A percentile compares a stretch with the other conserved stretches of the same genome.
phyloP scores from a whole-genome alignment of 2,113 vertebrate genomes.

The Datnioides undecimradiatus region DNA sequence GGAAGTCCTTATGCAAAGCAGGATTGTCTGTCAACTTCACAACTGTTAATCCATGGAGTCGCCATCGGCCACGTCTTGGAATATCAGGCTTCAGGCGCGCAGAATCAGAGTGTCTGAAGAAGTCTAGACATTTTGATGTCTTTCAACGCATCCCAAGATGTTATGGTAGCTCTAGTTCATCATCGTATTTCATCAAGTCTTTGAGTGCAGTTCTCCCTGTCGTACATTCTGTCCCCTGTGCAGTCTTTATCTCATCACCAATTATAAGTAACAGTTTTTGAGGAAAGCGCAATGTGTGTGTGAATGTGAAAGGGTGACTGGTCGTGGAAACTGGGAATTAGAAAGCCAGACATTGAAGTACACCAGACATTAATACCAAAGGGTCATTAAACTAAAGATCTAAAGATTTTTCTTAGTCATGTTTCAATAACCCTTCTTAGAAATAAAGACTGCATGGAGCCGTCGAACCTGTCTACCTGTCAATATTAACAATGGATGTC shows the following conservation, averaged over 20 bases:
- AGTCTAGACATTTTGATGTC: neutral
- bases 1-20: conserved; percentile 28
- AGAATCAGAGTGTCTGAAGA: neutral
- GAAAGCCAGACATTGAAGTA: conserved; percentile 5
- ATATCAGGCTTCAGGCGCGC: neutral
- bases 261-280: conserved; percentile 13
- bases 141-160: neutral
- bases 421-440: conserved; percentile 6
- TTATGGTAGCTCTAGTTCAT: neutral
- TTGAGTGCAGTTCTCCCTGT: neutral
- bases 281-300: conserved; percentile 23
- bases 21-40: conserved; percentile 46
- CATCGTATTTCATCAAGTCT: neutral
- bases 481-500: conserved; percentile 40
- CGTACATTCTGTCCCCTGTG: neutral
- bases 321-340: neutral
- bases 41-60: conserved; percentile 3
- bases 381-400: neutral
- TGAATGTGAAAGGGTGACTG: conserved; percentile 6
- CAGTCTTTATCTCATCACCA: neutral
- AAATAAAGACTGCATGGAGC: conserved; percentile 22
- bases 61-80: neutral
- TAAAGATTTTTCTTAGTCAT: neutral
- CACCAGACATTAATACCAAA: neutral
- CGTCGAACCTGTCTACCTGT: conserved; percentile 46